A percentile compares a stretch with the other conserved stretches of the same genome.
These are phyloP conservation scores for Ochropleura plecta DNA, from an alignment of 2,888 invertebrate species.

Conservation along the genomic window DNA sequence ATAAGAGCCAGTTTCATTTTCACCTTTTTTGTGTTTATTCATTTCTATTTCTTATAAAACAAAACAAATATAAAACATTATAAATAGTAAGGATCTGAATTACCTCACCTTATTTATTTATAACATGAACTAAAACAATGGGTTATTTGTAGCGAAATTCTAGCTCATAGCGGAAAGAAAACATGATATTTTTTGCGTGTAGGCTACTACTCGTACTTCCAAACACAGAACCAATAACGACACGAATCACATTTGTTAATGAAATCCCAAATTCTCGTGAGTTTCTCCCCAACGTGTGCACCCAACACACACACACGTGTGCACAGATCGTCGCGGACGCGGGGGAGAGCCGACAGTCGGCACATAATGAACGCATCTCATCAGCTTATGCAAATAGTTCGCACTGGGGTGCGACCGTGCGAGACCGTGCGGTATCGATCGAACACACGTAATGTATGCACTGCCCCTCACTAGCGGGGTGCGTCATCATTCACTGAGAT, in stretches of 20 bases:
- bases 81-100: too few species aligned
- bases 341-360: conserved; percentile 13
- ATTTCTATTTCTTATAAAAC: too few species aligned
- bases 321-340: conserved; percentile 46
- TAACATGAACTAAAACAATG: not conserved
- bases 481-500: conserved; percentile 8
- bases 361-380: conserved; percentile 74
- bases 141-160: not conserved
- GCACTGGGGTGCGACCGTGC: conserved; percentile 41
- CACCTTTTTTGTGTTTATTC: too few species aligned
- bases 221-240: not conserved
- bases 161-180: not conserved
- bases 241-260: conserved; percentile 29
- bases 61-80: too few species aligned
- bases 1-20: too few species aligned
- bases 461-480: conserved; percentile 42
- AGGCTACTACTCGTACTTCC: not conserved
- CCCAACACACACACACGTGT: conserved; percentile 7
- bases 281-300: conserved; percentile 35
- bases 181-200: not conserved
- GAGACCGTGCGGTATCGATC: conserved; percentile 66
- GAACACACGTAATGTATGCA: conserved; percentile 53
- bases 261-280: conserved; percentile 30
- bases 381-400: conserved; percentile 81
- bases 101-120: not conserved